These are phyloP conservation scores for Macrophya annulata DNA, from an alignment of 2,888 invertebrate genomes.

Conservation along the genomic window DNA sequence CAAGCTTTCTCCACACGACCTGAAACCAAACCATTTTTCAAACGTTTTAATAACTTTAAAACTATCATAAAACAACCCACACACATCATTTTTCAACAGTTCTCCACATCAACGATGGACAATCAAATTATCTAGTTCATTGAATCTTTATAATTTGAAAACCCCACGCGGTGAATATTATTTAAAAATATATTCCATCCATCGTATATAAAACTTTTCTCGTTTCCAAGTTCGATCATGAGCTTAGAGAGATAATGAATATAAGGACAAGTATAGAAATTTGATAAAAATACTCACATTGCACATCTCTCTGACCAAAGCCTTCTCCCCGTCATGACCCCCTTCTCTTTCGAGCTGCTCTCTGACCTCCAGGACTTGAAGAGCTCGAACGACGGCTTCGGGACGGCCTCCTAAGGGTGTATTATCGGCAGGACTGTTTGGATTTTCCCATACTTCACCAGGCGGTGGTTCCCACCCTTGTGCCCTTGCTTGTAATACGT, in stretches of 20 bases:
- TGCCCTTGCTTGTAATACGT: conserved; percentile 81
- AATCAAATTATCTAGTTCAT: background rate
- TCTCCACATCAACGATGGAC: background rate
- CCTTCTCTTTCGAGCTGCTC: conserved; percentile 91
- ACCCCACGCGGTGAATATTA: background rate
- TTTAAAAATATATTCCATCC: background rate
- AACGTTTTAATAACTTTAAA: conserved; percentile 25
- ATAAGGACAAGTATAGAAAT: background rate
- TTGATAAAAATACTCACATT: conserved; percentile 83
- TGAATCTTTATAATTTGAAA: background rate
- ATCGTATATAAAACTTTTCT: no score
- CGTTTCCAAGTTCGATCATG: background rate
- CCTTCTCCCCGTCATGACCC: conserved; percentile 91
- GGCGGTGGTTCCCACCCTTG: conserved; percentile 70
- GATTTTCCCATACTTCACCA: conserved; percentile 59
- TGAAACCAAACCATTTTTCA: conserved; percentile 72
- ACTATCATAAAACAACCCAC: conserved; percentile 23
- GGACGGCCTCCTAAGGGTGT: conserved; percentile 85
- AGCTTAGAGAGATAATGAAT: background rate
- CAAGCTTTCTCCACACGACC: conserved; percentile 95
- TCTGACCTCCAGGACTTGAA: conserved; percentile 95
- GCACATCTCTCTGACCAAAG: conserved; percentile 97
- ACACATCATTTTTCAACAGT: background rate
- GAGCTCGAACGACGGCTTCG: conserved; percentile 95
- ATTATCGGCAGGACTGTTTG: conserved; percentile 71